Conservation (phyloP, 2,888 invertebrate species). For the Calameuta pallipes region DNA sequence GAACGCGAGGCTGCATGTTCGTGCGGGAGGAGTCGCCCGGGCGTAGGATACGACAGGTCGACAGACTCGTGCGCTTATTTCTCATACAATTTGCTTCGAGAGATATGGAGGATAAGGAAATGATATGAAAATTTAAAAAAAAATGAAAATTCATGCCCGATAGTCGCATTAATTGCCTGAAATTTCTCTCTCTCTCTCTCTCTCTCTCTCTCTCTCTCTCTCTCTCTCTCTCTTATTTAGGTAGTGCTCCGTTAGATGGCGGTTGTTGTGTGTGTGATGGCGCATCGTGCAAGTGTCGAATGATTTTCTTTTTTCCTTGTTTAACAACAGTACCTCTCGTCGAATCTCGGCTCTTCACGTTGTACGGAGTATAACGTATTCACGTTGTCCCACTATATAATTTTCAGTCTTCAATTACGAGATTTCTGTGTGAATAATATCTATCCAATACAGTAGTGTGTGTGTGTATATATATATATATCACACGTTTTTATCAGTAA, state of each 20-base stretch:
- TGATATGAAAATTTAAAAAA: not conserved
- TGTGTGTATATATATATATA: too few species aligned
- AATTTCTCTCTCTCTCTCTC: slow-evolving; percentile 28
- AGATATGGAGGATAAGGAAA: not conserved
- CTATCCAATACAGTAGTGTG: not conserved
- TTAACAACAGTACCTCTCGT: not conserved
- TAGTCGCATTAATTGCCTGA: too few species aligned
- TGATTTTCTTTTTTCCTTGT: not conserved
- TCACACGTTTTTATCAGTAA: not conserved
- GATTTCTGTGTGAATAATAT: not conserved
- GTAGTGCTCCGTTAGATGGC: not conserved
- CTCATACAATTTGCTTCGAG: not conserved
- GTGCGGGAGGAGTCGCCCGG: not conserved
- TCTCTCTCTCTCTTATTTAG: slow-evolving; percentile 6
- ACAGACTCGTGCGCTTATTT: not conserved
- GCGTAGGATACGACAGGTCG: not conserved
- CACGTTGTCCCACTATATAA: not conserved
- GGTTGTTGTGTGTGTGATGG: not conserved
- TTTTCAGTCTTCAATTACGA: not conserved
- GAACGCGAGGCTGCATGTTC: not conserved
- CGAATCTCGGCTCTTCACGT: not conserved
- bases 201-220: slow-evolving; percentile 14
- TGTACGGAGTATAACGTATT: too few species aligned
- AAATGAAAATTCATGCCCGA: not conserved
- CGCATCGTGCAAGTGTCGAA: not conserved